Evolutionary conservation across 1,140 invertebrate genomes (phyloP), one percentile per base, ranked within the genome.

Genomic region (Tribolium madens): DNA sequence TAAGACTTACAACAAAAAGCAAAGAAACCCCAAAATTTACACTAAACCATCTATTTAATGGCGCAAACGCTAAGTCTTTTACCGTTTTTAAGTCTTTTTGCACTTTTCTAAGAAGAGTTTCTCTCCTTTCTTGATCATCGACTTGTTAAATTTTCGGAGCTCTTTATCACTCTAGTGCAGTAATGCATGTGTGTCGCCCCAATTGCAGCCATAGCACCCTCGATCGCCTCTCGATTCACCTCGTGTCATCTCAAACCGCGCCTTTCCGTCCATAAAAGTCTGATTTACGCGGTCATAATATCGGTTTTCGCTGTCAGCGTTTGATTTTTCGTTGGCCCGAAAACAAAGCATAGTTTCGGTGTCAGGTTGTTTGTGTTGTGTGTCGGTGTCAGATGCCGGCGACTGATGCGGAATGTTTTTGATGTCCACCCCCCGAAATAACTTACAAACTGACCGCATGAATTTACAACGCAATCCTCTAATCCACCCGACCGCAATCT

Each of bases 391-490:
- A 64, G 57, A 64, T 64, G 57, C 57, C 57, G 26, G 57, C 57
- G 26, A 64, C 57, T 64, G 57, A 64, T 33, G 57, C 57, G 57
- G 57, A 64, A 64, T 64, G 57, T 64, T 64, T 64, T 64, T 64
- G 57, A 64, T 64, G 57, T 64, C 18, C 10, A 14, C 21, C 57
- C 57, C n/a, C 57, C 57, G 21, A 64, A 64, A 64, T 64, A 64
- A 64, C 57, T 64, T 64, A 64, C 57, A 64, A 64, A 64, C 57
- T 64, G 57, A 64, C 57, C 57, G 26, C 57, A 64, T 64, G 57
- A 64, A 64, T 64, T 64, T 33, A 64, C 57, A 64, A 64, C 57
- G 57, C 31, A 64, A 64, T 64, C 21, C 57, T 64, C 26, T 64
- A 64, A 64, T 64, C 57, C 57, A 64, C 57, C 36, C 21, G 21